These are phyloP conservation scores for Tupiocoris notatus DNA, from an alignment of 2,888 invertebrate genomes.

Conservation along the genomic window DNA sequence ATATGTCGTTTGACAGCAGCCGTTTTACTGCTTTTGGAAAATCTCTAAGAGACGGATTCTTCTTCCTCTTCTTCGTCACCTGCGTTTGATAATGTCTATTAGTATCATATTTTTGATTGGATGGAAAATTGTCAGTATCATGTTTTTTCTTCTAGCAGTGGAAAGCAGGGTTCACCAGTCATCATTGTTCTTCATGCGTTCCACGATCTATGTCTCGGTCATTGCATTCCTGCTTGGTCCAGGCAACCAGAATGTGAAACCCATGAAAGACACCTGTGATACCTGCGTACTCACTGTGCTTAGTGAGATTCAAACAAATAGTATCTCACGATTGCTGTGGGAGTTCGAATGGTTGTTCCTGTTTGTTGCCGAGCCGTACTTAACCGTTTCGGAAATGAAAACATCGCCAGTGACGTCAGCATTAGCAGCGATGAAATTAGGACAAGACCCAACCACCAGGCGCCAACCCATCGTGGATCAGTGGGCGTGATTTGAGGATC, in stretches of 20 bases:
- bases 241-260: no score
- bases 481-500: slow-evolving; percentile 73
- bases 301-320: no score
- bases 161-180: no score
- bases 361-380: slow-evolving; percentile 49
- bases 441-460: slow-evolving; percentile 94
- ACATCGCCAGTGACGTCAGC: slow-evolving; percentile 82
- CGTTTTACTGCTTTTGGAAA: slow-evolving; percentile 76
- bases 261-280: no score
- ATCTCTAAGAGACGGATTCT: slow-evolving; percentile 60
- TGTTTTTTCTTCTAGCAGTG: no score
- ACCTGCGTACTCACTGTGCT: no score
- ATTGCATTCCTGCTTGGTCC: no score
- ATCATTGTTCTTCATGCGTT: no score
- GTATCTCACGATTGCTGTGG: slow-evolving; percentile 4
- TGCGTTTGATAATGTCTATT: no score
- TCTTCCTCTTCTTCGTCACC: slow-evolving; percentile 47
- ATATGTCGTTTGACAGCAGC: slow-evolving; percentile 81
- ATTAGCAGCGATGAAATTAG: slow-evolving; percentile 81
- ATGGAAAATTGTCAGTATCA: no score
- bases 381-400: slow-evolving; percentile 82
- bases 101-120: no score
- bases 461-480: slow-evolving; percentile 91
- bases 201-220: no score
- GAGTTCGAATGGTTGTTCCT: slow-evolving; percentile 14